Evolutionary conservation across 2,888 invertebrate species (phyloP), one percentile per base, ranked within the genome.

Genomic region (Athalia circularis): DNA sequence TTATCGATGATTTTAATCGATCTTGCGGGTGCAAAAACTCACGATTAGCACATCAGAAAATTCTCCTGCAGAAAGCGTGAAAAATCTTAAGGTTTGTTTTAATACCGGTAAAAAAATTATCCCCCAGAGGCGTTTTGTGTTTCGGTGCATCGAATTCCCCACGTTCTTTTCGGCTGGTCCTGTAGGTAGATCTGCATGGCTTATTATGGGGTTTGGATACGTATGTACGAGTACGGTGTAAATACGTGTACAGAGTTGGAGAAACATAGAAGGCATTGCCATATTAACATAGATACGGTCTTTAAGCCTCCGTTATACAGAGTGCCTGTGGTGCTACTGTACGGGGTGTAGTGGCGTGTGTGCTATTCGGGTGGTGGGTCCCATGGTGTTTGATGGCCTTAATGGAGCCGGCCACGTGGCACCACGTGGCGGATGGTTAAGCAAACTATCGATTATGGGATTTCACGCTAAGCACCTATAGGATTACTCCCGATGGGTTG

Each of bases 401-500:
- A 89, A 89, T 89, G 88, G 88, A 87, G 85, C 82, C 81, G 80
- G 80, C 80, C 89, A 89, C 89, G 88, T 86, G 89, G 88, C 89
- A 88, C 88, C 89, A 88, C 89, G 89, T 88, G 88, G 86, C 88
- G 80, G 83, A 85, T 86, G 88, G 89, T 90, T 90, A 88, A 90
- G 89, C 89, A 90, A 90, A 90, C 90, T 90, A 90, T 90, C 89
- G 90, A 90, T 90, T 90, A 90, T 90, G 85, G 89, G 90, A 90
- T 90, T 90, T 90, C 86, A 89, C 89, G 89, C 87, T 89, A 88
- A 90, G 89, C 87, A 89, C 89, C 89, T 88, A 90, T 89, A 87
- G 90, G 89, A 90, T 90, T 90, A 90, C 89, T 86, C 84, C 75
- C 79, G 81, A 82, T 83, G 85, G 84, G 84, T 83, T 85, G 87